phyloP scores from a whole-genome alignment of 2,888 invertebrate genomes.

The Athalia circularis region DNA sequence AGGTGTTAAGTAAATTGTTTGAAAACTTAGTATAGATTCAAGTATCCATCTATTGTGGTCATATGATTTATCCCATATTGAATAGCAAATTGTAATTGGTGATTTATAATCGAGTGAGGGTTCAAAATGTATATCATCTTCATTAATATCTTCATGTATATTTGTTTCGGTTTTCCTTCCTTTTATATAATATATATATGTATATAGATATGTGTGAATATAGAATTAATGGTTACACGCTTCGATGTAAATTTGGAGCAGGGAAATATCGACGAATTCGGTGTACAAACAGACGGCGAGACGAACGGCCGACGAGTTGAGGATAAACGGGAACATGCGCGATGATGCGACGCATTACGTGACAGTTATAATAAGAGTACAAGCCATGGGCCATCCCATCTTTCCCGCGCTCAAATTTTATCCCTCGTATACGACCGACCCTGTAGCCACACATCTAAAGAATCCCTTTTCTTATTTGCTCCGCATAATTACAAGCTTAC shows the following conservation, averaged over 20 bases:
- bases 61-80: too few species aligned
- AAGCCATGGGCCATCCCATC: conserved; percentile 5
- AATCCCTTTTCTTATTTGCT: conserved; percentile 20
- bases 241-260: conserved; percentile 22
- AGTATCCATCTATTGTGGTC: too few species aligned
- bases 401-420: conserved; percentile 12
- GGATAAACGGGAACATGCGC: conserved; percentile 24
- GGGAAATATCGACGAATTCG: conserved; percentile 27
- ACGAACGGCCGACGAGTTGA: conserved; percentile 13
- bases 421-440: not conserved
- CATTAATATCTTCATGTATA: not conserved
- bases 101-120: too few species aligned
- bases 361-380: not conserved
- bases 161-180: not conserved
- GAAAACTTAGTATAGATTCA: too few species aligned
- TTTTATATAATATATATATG: not conserved
- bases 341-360: conserved; percentile 10
- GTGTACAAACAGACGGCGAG: not conserved
- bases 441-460: not conserved
- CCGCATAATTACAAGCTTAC: not conserved
- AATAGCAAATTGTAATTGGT: too few species aligned
- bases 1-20: too few species aligned
- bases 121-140: too few species aligned
- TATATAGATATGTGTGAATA: not conserved
- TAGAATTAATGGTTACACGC: not conserved